Base-by-base conservation (phyloP, 2,888 invertebrate genomes). In the Agrilus biguttatus region DNA sequence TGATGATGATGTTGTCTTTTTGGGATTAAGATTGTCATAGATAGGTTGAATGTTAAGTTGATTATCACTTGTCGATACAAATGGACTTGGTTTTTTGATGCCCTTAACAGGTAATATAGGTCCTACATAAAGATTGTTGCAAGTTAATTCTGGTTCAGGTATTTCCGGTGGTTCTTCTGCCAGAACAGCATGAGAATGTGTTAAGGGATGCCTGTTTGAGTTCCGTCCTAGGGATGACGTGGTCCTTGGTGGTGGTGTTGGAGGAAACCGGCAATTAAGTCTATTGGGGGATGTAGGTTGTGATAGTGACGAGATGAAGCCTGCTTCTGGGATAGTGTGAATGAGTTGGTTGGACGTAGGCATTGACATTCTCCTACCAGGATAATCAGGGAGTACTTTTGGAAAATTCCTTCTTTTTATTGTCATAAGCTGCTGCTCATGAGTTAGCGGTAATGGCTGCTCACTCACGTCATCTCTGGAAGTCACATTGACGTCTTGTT, bases 331-430 rank as follows among this genome's bases (percentile, higher is more conserved):
- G 45, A 63, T 57, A 2, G 60, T 60, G 40, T 55, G 40, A 44
- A 59, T 58, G 8, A 63, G 43, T 44, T 62, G 58, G 34, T 60
- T 61, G 40, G 68, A 65, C 4, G 77, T 75, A 49, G 81, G 82
- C 59, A 82, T 65, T 2, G 80, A 80, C 42, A 78, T 65, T n/a
- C 80, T 65, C 54, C 80, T 80, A 49, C 56, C 58, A 2, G 78
- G 77, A 52, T 82, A 75, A 62, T 86, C 86, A n/a, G 88, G 88
- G 32, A 88, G 60, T 2, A 88, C 88, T 71, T 88, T 88, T 0
- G 88, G 88, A 57, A 80, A 88, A 59, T 87, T 88, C 51, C 84
- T 70, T 45, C 81, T 72, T 60, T 83, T 80, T 36, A 88, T 82
- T 32, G 80, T 78, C 47, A 75, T 68, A 41, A 87, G 59, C 1